These are phyloP conservation scores for Melolontha melolontha DNA, from an alignment of 2,888 invertebrate species.

Conservation along the genomic window DNA sequence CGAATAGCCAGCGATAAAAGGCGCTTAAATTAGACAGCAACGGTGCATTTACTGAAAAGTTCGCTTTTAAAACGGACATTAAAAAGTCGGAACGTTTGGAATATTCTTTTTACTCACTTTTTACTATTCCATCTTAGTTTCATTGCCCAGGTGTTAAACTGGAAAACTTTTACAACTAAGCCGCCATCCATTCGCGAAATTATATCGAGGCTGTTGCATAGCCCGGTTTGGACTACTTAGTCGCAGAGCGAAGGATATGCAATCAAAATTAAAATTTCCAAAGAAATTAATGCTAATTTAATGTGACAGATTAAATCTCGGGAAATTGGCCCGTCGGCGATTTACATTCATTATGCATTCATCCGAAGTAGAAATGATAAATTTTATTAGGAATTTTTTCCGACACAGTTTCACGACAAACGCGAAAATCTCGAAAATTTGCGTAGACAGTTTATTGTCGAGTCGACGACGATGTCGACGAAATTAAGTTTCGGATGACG, in stretches of 20 bases:
- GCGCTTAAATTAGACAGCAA: no score
- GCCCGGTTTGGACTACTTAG: background rate
- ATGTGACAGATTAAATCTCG: slow-evolving; percentile 42
- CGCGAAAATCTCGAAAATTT: slow-evolving; percentile 14
- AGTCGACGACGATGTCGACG: background rate
- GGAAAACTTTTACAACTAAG: no score
- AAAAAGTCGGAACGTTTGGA: no score
- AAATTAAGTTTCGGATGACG: slow-evolving; percentile 23
- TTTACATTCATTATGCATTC: slow-evolving; percentile 42
- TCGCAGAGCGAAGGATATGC: background rate
- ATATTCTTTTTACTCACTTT: no score
- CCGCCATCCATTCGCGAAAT: no score
- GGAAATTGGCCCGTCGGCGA: slow-evolving; percentile 24
- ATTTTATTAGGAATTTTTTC: slow-evolving; percentile 38
- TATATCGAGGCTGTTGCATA: no score
- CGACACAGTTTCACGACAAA: slow-evolving; percentile 3
- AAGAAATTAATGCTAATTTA: slow-evolving; percentile 43
- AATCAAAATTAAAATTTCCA: slow-evolving; percentile 43
- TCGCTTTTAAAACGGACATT: no score
- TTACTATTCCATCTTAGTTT: no score
- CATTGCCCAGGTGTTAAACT: no score
- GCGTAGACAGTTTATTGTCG: slow-evolving; percentile 16
- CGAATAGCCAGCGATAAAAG: no score
- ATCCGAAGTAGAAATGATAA: slow-evolving; percentile 36
- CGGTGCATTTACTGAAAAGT: no score